phyloP scores from a whole-genome alignment of 2,888 invertebrate genomes.

The Chrysopilus asiliformis region DNA sequence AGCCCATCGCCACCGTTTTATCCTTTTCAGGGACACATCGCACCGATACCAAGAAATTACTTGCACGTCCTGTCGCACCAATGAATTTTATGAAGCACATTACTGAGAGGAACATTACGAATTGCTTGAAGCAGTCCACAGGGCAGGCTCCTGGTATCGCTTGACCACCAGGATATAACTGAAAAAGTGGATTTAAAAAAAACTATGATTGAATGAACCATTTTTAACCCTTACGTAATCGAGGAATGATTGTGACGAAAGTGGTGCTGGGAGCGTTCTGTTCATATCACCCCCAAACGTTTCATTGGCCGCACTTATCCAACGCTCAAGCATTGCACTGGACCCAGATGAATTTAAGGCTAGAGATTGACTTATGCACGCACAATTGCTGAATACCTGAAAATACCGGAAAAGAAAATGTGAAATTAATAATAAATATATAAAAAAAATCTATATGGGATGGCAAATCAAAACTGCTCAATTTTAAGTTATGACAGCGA shows the following conservation, averaged over 20 bases:
- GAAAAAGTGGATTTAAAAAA: no score
- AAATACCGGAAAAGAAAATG: constrained; percentile 1
- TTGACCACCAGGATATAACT: constrained; percentile 29
- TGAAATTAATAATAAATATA: constrained; percentile 1
- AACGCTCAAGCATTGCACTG: constrained; percentile 2
- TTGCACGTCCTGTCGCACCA: constrained; percentile 47
- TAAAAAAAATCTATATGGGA: no score
- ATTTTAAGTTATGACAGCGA: no score
- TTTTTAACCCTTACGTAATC: no score
- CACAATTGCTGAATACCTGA: no score
- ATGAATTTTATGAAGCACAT: constrained; percentile 45
- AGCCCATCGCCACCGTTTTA: constrained; percentile 58
- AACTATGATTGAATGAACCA: no score
- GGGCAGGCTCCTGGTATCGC: constrained; percentile 42
- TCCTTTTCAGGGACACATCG: constrained; percentile 58
- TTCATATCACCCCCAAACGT: not conserved
- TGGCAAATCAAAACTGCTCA: no score
- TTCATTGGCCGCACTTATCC: not conserved
- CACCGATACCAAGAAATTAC: constrained; percentile 47
- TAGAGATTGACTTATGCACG: constrained; percentile 3
- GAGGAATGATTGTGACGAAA: no score
- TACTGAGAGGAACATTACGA: constrained; percentile 41
- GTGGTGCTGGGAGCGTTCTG: not conserved
- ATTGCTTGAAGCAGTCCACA: constrained; percentile 43
- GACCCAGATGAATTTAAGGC: constrained; percentile 2